Evolutionary conservation across 2,888 invertebrate genomes (phyloP).

Genomic region (Tinea pellionella): DNA sequence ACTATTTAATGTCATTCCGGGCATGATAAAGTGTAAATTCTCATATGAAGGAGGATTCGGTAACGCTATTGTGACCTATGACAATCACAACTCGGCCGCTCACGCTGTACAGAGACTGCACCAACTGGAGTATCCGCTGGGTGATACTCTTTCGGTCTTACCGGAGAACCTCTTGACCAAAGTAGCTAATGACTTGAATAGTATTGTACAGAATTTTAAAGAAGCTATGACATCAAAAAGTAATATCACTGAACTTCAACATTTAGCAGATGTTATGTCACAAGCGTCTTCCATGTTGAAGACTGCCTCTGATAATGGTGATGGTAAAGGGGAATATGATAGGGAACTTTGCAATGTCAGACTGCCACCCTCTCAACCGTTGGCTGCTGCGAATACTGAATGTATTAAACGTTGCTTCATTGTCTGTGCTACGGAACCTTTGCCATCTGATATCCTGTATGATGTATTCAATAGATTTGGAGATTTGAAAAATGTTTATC

Average conservation of each 20-base stretch:
- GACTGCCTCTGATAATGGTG: conserved; percentile 60
- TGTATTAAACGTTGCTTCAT: conserved; percentile 77
- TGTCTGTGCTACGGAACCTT: conserved; percentile 74
- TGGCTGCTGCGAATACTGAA: conserved; percentile 71
- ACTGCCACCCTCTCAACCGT: conserved; percentile 78
- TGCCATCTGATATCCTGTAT: conserved; percentile 79
- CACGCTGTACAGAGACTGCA: conserved; percentile 88
- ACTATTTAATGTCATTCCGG: conserved; percentile 87
- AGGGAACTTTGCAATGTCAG: conserved; percentile 70
- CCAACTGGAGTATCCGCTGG: conserved; percentile 93
- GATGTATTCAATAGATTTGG: conserved; percentile 94
- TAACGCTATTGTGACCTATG: conserved; percentile 46
- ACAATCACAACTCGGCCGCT: conserved; percentile 41
- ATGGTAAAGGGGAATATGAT: conserved; percentile 27
- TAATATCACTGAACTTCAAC: conserved; percentile 62
- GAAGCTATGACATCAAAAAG: conserved; percentile 39
- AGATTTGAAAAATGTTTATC: conserved; percentile 88
- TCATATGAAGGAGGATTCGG: conserved; percentile 59
- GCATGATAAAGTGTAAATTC: conserved; percentile 51
- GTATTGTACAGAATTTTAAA: conserved; percentile 50
- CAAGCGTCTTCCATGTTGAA: conserved; percentile 82
- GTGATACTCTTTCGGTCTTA: conserved; percentile 82
- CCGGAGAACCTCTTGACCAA: conserved; percentile 64
- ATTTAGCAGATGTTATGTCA: conserved; percentile 81
- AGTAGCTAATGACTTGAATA: conserved; percentile 45